Conservation (phyloP, 2,113 vertebrate species). For the Patagioenas fasciata region DNA sequence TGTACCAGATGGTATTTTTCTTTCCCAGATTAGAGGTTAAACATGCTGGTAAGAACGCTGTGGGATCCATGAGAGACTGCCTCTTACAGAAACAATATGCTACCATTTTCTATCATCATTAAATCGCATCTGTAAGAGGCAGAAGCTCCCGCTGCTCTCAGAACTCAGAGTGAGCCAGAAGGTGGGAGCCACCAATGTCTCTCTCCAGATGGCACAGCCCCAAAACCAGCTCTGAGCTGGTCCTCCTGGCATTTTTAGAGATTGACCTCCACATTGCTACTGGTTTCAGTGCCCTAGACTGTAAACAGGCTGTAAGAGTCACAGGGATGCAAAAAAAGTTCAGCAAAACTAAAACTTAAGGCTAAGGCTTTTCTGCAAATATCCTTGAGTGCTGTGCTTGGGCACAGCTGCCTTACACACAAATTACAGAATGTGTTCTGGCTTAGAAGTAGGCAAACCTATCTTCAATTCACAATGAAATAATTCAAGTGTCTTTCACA, state of each 20-base stretch:
- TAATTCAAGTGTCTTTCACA: conserved; percentile 10
- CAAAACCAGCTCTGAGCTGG: conserved; percentile 32
- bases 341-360: not conserved
- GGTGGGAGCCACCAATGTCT: conserved; percentile 27
- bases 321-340: not conserved
- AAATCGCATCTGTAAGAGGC: conserved; percentile 54
- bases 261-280: not conserved
- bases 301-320: not conserved
- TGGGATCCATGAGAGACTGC: conserved; percentile 54
- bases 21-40: conserved; percentile 61
- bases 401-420: not conserved
- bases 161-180: conserved; percentile 38
- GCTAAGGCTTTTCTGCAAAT: not conserved
- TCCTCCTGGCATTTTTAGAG: conserved; percentile 19
- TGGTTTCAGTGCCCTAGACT: not conserved
- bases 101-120: conserved; percentile 65
- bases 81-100: conserved; percentile 66
- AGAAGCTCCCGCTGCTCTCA: conserved; percentile 55
- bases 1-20: conserved; percentile 60
- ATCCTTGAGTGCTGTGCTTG: not conserved
- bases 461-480: not conserved
- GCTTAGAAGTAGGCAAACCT: not conserved
- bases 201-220: conserved; percentile 54
- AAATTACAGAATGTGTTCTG: not conserved
- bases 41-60: conserved; percentile 41